Conservation (phyloP, 2,797 vertebrate species). For the Cichlasoma orientale region DNA sequence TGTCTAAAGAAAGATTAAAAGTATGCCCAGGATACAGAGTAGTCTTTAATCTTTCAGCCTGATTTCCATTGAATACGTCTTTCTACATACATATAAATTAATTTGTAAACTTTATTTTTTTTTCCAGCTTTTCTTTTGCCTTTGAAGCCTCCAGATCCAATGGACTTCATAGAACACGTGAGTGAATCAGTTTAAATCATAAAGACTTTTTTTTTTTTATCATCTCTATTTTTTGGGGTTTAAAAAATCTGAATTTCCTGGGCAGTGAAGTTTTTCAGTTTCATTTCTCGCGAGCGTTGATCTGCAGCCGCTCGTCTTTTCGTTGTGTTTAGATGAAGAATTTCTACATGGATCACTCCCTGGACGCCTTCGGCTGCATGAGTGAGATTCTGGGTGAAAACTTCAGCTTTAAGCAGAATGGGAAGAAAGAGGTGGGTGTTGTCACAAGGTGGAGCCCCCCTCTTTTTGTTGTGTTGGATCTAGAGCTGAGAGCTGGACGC, state of each 20-base stretch:
- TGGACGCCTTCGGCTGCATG: constrained; percentile 74
- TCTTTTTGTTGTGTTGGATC: neutral
- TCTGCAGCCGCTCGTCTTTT: neutral
- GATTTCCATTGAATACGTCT: neutral
- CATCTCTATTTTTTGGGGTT: neutral
- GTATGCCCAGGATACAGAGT: neutral
- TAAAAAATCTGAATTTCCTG: neutral
- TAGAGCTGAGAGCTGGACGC: neutral
- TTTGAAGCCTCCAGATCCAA: constrained; percentile 39
- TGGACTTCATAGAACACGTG: constrained; percentile 76
- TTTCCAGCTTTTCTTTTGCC: constrained; percentile 26
- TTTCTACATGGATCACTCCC: constrained; percentile 72
- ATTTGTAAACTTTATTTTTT: neutral
- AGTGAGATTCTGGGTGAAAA: constrained; percentile 57
- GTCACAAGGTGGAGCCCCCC: neutral
- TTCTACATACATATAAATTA: neutral
- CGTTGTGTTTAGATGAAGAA: constrained; percentile 72
- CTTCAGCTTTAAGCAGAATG: constrained; percentile 40
- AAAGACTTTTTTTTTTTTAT: neutral
- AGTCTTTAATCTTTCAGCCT: neutral
- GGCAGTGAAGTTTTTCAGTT: neutral
- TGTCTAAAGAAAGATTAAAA: neutral
- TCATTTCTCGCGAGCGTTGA: neutral
- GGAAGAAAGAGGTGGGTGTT: neutral
- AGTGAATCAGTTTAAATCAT: constrained; percentile 18